A percentile compares a stretch with the other conserved stretches of the same genome.
Evolutionary conservation across 2,797 vertebrate species (phyloP).

Genomic region (Pipistrellus pipistrellus): DNA sequence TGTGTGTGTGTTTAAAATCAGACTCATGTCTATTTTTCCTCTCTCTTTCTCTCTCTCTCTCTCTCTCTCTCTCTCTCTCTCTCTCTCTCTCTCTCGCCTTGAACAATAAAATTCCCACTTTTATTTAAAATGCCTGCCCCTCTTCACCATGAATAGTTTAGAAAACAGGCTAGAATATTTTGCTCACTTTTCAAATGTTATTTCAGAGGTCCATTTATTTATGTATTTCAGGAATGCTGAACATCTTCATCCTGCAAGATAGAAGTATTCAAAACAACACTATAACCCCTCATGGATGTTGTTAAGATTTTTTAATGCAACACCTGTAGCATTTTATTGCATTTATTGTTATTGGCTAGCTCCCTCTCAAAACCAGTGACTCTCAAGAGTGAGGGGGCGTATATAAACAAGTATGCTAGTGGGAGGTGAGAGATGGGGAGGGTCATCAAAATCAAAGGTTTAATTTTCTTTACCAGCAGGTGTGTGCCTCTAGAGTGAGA

Average conservation of each 20-base stretch:
- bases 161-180: background rate
- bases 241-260: background rate
- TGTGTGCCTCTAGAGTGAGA: background rate
- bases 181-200: background rate
- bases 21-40: background rate
- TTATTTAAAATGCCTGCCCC: background rate
- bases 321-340: background rate
- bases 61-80: background rate
- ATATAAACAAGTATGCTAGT: background rate
- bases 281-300: background rate
- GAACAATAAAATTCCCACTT: background rate
- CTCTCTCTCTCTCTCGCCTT: background rate
- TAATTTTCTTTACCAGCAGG: background rate
- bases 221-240: background rate
- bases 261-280: background rate
- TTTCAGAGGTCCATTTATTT: background rate
- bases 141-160: background rate
- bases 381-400: background rate
- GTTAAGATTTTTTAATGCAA: background rate
- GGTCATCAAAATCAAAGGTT: background rate
- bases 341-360: background rate
- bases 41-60: background rate
- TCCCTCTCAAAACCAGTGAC: background rate
- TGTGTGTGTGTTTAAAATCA: no score
- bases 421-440: accelerated